Conservation (phyloP, 2,797 vertebrate species). For the Enteromius argenteus region DNA sequence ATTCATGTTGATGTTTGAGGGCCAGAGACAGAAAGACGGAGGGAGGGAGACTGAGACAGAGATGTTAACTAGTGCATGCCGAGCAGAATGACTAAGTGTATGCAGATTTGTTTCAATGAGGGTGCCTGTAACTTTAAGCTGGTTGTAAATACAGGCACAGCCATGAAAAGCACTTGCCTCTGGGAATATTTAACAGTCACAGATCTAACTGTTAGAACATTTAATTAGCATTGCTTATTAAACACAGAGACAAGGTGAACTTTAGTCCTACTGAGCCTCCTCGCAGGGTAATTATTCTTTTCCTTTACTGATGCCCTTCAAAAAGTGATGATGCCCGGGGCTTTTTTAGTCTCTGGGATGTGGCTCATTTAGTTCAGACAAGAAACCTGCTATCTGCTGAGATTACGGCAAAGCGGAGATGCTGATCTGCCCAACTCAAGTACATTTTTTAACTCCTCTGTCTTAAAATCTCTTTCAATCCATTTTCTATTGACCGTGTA, state of each 20-base stretch:
- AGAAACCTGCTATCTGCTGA: conserved; percentile 14
- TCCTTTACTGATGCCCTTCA: neutral
- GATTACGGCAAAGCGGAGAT: neutral
- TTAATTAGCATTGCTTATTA: conserved; percentile 32
- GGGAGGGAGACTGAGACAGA: conserved; percentile 8
- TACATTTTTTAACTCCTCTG: neutral
- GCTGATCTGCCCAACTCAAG: neutral
- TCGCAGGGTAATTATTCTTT: conserved; percentile 23
- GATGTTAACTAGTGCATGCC: conserved; percentile 27
- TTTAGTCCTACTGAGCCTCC: conserved; percentile 13
- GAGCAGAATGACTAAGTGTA: conserved; percentile 11
- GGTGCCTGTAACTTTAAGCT: conserved; percentile 20
- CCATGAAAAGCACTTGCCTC: conserved; percentile 19
- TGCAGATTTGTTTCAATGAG: conserved; percentile 23
- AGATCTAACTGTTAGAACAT: conserved; percentile 36
- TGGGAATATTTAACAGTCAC: conserved; percentile 26
- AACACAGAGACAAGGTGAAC: neutral
- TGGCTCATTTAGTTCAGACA: neutral
- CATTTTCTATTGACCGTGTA: conserved; percentile 1
- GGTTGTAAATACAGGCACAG: conserved; percentile 6
- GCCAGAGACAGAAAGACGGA: conserved; percentile 2
- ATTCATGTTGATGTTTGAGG: neutral
- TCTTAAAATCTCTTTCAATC: neutral
- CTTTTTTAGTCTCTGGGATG: conserved; percentile 8
- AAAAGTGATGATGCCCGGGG: conserved; percentile 30